A percentile compares a stretch with the other conserved stretches of the same genome.
Evolutionary conservation across 2,797 vertebrate genomes (phyloP).

Genomic region (Lutjanus argentimaculatus): DNA sequence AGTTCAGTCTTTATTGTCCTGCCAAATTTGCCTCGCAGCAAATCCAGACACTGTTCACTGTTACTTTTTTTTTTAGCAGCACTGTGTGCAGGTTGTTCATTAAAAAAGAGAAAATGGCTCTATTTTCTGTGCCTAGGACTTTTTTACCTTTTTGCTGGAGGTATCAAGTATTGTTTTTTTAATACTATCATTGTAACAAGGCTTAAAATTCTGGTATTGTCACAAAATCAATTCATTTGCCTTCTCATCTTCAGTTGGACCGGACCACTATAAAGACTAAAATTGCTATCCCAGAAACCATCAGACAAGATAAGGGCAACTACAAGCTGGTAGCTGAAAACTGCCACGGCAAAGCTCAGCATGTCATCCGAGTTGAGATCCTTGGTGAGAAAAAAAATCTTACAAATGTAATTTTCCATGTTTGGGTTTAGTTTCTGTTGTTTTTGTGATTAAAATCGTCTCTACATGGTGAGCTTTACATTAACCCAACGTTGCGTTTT

Average conservation of each 20-base stretch:
- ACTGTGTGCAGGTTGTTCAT: too few relatives aligned
- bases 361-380: constrained; percentile 79
- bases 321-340: constrained; percentile 94
- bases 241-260: constrained; percentile 77
- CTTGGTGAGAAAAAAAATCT: constrained; percentile 74
- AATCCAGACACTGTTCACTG: too few relatives aligned
- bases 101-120: too few relatives aligned
- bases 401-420: neutral
- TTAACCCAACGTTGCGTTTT: constrained; percentile 6
- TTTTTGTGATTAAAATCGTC: neutral
- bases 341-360: constrained; percentile 88
- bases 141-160: too few relatives aligned
- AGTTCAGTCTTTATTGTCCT: too few relatives aligned
- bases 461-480: neutral
- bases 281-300: constrained; percentile 88
- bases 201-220: too few relatives aligned
- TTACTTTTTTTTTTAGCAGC: too few relatives aligned
- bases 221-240: too few relatives aligned
- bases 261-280: constrained; percentile 91
- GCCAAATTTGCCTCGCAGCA: too few relatives aligned
- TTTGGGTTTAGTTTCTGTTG: neutral
- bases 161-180: too few relatives aligned
- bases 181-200: too few relatives aligned
- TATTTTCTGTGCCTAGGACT: too few relatives aligned
- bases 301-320: constrained; percentile 90